Evolutionary conservation across 2,888 invertebrate genomes (phyloP).

Genomic region (Noctua comes): DNA sequence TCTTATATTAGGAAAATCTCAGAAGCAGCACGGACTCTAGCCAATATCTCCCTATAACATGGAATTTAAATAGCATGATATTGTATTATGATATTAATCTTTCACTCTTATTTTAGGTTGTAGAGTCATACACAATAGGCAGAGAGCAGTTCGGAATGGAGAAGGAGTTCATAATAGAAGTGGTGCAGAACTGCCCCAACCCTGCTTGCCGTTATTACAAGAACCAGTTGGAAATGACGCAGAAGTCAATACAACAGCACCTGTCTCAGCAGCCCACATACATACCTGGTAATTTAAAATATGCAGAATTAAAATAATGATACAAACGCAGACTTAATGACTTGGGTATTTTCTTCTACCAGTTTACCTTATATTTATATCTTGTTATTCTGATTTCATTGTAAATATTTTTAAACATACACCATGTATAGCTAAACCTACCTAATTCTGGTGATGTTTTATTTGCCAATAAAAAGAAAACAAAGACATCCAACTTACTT

Average conservation of each 20-base stretch:
- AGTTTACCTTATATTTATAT: not conserved
- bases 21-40: not conserved
- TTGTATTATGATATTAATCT: not conserved
- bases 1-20: not conserved
- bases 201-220: conserved; percentile 97
- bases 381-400: not conserved
- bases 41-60: not conserved
- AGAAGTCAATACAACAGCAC: conserved; percentile 93
- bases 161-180: conserved; percentile 96
- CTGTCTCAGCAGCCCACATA: conserved; percentile 90
- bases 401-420: not conserved
- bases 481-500: not conserved
- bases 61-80: not conserved
- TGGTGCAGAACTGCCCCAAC: conserved; percentile 96
- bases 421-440: not conserved
- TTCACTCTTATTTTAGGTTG: conserved; percentile 86
- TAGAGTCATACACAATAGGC: conserved; percentile 96
- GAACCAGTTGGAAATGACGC: conserved; percentile 94
- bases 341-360: not conserved
- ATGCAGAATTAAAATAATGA: not conserved
- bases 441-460: not conserved
- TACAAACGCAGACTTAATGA: not conserved
- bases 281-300: conserved; percentile 82
- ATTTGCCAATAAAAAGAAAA: not conserved
- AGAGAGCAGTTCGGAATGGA: conserved; percentile 96